These are phyloP conservation scores for Zaprionus taronus DNA, from an alignment of 1,140 invertebrate genomes.

Conservation along the genomic window DNA sequence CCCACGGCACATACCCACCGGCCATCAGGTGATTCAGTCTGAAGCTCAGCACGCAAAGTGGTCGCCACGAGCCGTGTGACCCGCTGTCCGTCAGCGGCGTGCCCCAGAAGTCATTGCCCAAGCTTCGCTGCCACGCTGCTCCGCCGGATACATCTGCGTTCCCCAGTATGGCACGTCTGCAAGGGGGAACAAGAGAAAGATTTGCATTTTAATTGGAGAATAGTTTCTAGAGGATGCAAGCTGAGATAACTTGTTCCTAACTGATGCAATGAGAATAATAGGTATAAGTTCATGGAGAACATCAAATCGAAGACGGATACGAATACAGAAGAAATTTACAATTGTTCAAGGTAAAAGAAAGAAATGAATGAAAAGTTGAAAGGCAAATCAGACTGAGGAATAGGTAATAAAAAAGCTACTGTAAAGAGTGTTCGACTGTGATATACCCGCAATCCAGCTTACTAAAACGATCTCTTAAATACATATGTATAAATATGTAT, in stretches of 20 bases:
- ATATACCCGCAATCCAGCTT: no score
- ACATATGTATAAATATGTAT: no score
- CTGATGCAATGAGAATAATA: neutral
- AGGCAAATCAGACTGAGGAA: neutral
- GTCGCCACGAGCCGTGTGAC: constrained; percentile 97
- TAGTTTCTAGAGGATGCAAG: neutral
- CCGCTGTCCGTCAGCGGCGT: constrained; percentile 93
- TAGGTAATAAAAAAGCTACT: no score
- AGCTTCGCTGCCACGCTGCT: constrained; percentile 88
- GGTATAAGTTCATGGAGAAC: neutral
- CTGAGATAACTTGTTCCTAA: neutral
- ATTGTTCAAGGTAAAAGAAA: no score
- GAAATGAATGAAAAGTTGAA: neutral
- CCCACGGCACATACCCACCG: constrained; percentile 94
- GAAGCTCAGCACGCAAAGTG: constrained; percentile 96
- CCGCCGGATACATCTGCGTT: constrained; percentile 93
- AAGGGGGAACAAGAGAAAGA: constrained; percentile 38
- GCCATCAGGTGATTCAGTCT: constrained; percentile 95
- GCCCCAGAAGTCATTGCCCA: constrained; percentile 96
- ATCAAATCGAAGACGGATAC: neutral
- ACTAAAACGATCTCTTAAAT: no score
- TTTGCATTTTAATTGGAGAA: neutral
- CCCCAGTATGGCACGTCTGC: constrained; percentile 94
- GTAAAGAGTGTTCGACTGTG: no score
- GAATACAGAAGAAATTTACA: neutral